Evolutionary conservation across 2,888 invertebrate species (phyloP).

Genomic region (Drosophila acutilabella): DNA sequence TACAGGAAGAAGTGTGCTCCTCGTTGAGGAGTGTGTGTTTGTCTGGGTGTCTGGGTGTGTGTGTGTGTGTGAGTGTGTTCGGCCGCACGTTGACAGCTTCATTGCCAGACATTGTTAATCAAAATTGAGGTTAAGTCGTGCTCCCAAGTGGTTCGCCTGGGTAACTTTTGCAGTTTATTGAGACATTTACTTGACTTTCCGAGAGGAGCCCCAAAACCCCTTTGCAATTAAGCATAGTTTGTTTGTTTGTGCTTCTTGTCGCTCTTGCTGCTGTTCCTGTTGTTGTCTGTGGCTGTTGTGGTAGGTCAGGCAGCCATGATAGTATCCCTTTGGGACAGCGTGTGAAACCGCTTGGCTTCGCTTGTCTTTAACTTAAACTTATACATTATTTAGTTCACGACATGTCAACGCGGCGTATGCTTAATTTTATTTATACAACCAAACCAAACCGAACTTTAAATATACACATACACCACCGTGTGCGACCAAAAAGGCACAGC

Average conservation of each 20-base stretch:
- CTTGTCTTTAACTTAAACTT: slow-evolving; percentile 33
- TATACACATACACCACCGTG: slow-evolving; percentile 27
- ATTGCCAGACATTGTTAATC: slow-evolving; percentile 80
- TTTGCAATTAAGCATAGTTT: slow-evolving; percentile 71
- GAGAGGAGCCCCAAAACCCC: slow-evolving; percentile 36
- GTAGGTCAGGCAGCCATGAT: slow-evolving; percentile 49
- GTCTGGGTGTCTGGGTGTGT: background rate
- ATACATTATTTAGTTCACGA: slow-evolving; percentile 25
- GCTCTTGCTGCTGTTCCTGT: slow-evolving; percentile 11
- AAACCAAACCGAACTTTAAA: slow-evolving; percentile 44
- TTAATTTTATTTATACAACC: slow-evolving; percentile 56
- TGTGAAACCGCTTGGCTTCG: slow-evolving; percentile 5
- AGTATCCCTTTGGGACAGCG: slow-evolving; percentile 11
- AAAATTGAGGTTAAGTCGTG: slow-evolving; percentile 79
- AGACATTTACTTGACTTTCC: slow-evolving; percentile 68
- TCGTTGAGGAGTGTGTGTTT: slow-evolving; percentile 1
- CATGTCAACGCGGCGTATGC: slow-evolving; percentile 43
- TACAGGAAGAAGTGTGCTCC: slow-evolving; percentile 8
- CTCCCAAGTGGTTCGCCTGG: slow-evolving; percentile 50
- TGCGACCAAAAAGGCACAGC: slow-evolving; percentile 43
- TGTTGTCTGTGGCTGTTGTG: slow-evolving; percentile 48
- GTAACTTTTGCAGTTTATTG: slow-evolving; percentile 63
- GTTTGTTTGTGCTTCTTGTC: slow-evolving; percentile 33
- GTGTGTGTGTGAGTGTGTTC: slow-evolving; percentile 10
- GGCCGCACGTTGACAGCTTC: slow-evolving; percentile 77